These are phyloP conservation scores for Augiades crinisus DNA, from an alignment of 2,888 invertebrate genomes.

Conservation along the genomic window DNA sequence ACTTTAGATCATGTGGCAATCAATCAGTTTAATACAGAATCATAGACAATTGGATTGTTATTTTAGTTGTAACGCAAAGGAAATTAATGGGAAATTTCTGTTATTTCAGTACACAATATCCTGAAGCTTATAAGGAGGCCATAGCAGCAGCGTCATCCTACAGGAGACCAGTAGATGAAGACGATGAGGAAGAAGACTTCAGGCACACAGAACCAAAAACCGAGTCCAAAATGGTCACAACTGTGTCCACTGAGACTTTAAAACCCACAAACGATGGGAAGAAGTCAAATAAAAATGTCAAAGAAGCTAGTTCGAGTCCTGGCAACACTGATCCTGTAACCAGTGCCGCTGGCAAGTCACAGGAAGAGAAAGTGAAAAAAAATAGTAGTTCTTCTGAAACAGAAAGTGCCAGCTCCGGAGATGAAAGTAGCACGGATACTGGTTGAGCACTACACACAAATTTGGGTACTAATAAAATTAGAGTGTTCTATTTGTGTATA, in stretches of 20 bases:
- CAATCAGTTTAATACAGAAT: no score
- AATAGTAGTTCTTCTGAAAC: constrained; percentile 82
- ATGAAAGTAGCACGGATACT: constrained; percentile 84
- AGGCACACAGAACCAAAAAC: constrained; percentile 46
- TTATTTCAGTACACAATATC: constrained; percentile 81
- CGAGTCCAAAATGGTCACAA: constrained; percentile 70
- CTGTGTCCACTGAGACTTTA: constrained; percentile 71
- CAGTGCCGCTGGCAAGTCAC: constrained; percentile 36
- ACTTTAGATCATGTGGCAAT: no score
- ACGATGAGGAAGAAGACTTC: constrained; percentile 61
- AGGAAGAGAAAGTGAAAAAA: constrained; percentile 36
- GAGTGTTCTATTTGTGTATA: no score
- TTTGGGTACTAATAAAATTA: no score
- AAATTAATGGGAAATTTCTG: no score
- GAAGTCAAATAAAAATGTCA: constrained; percentile 50
- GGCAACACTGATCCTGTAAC: constrained; percentile 39
- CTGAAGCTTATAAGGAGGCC: constrained; percentile 84
- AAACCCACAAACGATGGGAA: constrained; percentile 64
- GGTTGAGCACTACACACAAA: no score
- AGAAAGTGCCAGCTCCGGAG: constrained; percentile 83
- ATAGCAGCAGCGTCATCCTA: constrained; percentile 72
- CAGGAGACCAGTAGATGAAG: constrained; percentile 64
- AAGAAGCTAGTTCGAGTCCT: neutral
- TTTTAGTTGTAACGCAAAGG: no score
- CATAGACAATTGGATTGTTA: no score